phyloP scores from a whole-genome alignment of 1,140 invertebrate genomes.

The Penaeus vannamei region DNA sequence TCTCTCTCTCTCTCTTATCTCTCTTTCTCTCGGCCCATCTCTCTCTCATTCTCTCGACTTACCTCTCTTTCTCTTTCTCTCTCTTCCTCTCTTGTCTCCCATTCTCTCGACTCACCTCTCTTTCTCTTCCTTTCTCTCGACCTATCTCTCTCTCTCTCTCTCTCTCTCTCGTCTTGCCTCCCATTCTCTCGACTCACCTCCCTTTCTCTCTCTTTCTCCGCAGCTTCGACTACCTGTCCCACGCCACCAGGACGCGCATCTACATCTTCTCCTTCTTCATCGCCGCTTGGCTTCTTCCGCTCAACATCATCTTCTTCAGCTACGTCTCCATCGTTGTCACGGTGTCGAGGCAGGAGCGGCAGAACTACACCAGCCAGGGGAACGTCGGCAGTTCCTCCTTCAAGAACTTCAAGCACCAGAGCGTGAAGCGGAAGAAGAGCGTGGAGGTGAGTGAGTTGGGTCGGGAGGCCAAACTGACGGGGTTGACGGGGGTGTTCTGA shows the following conservation, averaged over 20 bases:
- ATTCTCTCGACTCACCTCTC: background rate
- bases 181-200: background rate
- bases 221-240: conserved; percentile 86
- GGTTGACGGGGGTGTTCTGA: background rate
- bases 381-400: background rate
- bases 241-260: conserved; percentile 80
- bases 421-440: conserved; percentile 50
- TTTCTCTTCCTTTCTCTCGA: background rate
- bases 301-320: conserved; percentile 74
- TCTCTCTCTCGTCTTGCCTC: background rate
- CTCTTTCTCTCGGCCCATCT: conserved; percentile 78
- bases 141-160: too few relatives aligned
- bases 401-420: conserved; percentile 54
- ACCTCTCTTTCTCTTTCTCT: background rate
- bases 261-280: conserved; percentile 79
- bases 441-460: conserved; percentile 39
- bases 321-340: conserved; percentile 75
- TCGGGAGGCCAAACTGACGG: background rate
- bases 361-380: conserved; percentile 35
- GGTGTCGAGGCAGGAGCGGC: conserved; percentile 84
- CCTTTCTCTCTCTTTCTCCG: background rate
- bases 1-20: conserved; percentile 74
- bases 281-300: conserved; percentile 70
- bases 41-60: background rate
- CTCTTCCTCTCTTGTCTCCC: background rate